A percentile compares a stretch with the other conserved stretches of the same genome.
phyloP scores from a whole-genome alignment of 2,888 invertebrate genomes.

The Leptura quadrifasciata region DNA sequence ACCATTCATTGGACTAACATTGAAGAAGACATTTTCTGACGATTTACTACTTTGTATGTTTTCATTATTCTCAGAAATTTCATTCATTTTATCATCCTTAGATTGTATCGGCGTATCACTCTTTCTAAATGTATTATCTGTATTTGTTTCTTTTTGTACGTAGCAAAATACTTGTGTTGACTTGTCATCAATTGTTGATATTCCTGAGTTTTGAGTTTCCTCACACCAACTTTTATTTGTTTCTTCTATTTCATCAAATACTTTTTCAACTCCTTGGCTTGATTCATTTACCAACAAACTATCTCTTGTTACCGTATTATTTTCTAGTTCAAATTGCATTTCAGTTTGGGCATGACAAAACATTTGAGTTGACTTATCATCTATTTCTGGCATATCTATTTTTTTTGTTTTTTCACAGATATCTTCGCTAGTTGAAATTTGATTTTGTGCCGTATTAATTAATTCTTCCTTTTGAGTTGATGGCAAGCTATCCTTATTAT shows the following conservation, averaged over 20 bases:
- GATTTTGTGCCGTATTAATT: not conserved
- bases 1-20: constrained; percentile 1
- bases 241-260: not conserved
- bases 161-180: not conserved
- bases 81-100: not conserved
- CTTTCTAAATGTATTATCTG: not conserved
- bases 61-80: constrained; percentile 2
- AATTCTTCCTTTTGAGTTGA: not conserved
- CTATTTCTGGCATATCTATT: constrained; percentile 14
- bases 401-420: constrained; percentile 39
- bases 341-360: constrained; percentile 35
- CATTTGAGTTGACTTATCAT: constrained; percentile 44
- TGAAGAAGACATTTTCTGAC: not conserved
- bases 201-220: not conserved
- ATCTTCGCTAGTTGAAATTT: not conserved
- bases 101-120: no score
- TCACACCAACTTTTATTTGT: not conserved
- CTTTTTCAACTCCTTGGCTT: not conserved
- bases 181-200: not conserved
- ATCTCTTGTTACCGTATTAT: not conserved
- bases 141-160: not conserved
- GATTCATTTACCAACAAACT: not conserved
- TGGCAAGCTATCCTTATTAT: not conserved
- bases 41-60: constrained; percentile 12
- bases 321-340: not conserved